These are phyloP conservation scores for Ophioninae sp. DNA, from an alignment of 2,888 invertebrate species.

Conservation along the genomic window DNA sequence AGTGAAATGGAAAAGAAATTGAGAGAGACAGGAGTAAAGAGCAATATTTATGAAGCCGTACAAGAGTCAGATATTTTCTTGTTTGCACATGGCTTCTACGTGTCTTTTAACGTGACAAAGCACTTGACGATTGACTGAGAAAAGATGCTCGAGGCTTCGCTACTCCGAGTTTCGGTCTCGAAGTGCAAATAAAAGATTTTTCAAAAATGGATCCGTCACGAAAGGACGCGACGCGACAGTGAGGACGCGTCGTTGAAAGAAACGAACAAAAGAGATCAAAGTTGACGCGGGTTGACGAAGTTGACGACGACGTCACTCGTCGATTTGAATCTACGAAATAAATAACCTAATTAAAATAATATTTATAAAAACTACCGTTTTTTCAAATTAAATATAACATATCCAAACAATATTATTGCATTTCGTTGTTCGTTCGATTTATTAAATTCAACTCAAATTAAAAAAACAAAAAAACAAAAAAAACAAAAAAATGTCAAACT, in stretches of 20 bases:
- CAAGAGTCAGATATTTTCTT: conserved; percentile 36
- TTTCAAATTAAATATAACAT: not conserved
- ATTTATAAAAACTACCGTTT: not conserved
- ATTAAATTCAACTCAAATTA: not conserved
- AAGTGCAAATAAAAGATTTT: not conserved
- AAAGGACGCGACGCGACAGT: not conserved
- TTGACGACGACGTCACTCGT: not conserved
- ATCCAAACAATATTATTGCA: no score
- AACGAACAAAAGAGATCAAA: not conserved
- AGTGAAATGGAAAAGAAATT: not conserved
- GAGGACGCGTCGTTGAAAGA: not conserved
- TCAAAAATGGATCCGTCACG: not conserved
- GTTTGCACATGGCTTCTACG: conserved; percentile 46
- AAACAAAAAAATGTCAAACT: not conserved
- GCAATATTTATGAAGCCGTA: not conserved
- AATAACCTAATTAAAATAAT: not conserved
- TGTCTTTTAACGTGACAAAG: conserved; percentile 23
- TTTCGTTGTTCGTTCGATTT: no score
- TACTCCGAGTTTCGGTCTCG: conserved; percentile 7
- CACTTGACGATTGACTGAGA: conserved; percentile 43
- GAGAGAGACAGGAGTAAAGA: not conserved
- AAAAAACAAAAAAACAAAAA: not conserved
- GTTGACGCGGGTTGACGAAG: not conserved
- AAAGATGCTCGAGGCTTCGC: conserved; percentile 34
- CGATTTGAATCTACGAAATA: not conserved